Conservation (phyloP, 2,113 vertebrate species). For the Tychaedon coryphoeus region DNA sequence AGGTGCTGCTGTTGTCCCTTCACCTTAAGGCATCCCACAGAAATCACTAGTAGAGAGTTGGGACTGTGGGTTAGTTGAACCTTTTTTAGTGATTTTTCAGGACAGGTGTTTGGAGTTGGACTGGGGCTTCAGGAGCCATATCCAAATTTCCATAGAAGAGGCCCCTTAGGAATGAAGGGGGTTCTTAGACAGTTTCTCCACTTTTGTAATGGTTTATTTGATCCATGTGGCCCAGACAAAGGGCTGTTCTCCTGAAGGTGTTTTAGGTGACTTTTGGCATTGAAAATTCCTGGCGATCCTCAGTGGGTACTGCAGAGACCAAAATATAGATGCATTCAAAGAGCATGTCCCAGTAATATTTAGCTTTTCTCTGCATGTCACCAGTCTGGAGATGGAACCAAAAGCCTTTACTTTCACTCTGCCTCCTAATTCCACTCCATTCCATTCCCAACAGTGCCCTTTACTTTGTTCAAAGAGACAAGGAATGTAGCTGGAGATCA, state of each 20-base stretch:
- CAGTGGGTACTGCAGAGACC: neutral
- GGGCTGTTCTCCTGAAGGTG: neutral
- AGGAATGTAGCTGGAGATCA: neutral
- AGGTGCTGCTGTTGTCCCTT: neutral
- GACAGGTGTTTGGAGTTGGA: neutral
- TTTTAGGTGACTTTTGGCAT: slow-evolving; percentile 19
- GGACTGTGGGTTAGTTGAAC: neutral
- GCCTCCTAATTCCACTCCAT: neutral
- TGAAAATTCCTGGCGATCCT: slow-evolving; percentile 24
- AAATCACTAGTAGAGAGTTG: neutral
- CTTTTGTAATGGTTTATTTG: neutral
- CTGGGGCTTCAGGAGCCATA: neutral
- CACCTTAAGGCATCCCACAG: neutral
- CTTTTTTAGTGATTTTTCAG: neutral
- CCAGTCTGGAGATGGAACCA: neutral
- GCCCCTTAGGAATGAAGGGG: neutral
- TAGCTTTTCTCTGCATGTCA: neutral
- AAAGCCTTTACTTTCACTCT: neutral
- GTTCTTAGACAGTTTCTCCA: neutral
- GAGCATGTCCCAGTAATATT: neutral
- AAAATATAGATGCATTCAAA: neutral
- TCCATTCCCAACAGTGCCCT: neutral
- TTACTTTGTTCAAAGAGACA: neutral
- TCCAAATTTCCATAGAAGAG: neutral
- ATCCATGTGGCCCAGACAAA: neutral